Evolutionary conservation across 2,113 vertebrate genomes (phyloP).

Genomic region (Corythaeola cristata): DNA sequence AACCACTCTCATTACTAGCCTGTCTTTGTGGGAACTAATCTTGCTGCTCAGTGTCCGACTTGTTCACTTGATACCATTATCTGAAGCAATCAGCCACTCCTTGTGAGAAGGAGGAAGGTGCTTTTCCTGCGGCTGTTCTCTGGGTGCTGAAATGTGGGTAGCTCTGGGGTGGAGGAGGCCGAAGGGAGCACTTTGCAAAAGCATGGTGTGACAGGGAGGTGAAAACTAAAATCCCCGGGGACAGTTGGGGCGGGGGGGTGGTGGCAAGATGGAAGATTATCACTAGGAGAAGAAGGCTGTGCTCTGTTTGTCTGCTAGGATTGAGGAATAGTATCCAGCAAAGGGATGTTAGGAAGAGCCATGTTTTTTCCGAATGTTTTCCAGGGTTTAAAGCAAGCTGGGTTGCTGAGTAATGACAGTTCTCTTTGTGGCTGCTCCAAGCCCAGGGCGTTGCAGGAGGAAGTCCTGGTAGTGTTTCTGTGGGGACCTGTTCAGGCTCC

Average conservation of each 20-base stretch:
- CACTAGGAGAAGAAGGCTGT: background rate
- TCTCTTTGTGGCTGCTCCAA: background rate
- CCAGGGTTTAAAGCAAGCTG: background rate
- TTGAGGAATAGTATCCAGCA: background rate
- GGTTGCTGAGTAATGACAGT: background rate
- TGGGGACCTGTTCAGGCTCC: background rate
- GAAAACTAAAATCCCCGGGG: background rate
- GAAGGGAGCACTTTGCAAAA: background rate
- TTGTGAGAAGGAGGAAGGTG: constrained; percentile 42
- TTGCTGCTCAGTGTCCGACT: constrained; percentile 10
- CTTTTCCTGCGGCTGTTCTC: constrained; percentile 18
- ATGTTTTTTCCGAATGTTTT: background rate
- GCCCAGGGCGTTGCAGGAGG: background rate
- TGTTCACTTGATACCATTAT: constrained; percentile 44
- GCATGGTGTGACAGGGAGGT: background rate
- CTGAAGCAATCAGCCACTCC: constrained; percentile 12
- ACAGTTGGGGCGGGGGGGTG: background rate
- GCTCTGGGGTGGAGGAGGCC: background rate
- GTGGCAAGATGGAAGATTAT: background rate
- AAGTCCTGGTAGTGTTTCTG: background rate
- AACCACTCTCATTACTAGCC: constrained; percentile 62
- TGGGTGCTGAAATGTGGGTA: background rate
- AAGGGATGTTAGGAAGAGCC: background rate
- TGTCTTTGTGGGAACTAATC: constrained; percentile 64
- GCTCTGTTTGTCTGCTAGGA: background rate